Base-by-base conservation (phyloP, 2,113 vertebrate species). In the Suricata suricatta region DNA sequence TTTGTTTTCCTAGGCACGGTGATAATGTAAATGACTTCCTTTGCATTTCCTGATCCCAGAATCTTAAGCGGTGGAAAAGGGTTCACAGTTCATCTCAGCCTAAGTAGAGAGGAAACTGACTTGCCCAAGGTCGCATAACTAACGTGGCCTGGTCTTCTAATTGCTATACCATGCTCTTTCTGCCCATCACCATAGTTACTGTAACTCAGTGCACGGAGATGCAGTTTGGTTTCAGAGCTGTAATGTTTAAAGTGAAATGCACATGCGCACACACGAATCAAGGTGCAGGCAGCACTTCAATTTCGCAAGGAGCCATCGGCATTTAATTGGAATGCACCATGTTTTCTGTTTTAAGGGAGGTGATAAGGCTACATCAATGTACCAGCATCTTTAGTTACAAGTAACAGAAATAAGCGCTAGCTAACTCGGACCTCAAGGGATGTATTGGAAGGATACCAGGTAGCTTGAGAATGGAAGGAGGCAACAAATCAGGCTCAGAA, bases 141-240 rank as follows among this genome's bases (percentile, higher is more conserved):
- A 19, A 21, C 50, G 2, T 90, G 79, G 47, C 80, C 33, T 74
- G 60, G 25, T 76, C 95, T 92, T 96, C 74, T 90, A 63, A 96
- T 60, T 92, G 83, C 25, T 66, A 33, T 35, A 71, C 35, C 88
- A 60, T 64, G 66, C 52, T 92, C 88, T 90, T 57, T 50, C 96
- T 90, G 88, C 44, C 69, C 52, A 80, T 97, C 92, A 82, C 91
- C 96, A 98, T 96, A 96, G 97, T 85, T 88, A 96, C 92, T 54
- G 41, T 64, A 84, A 66, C 11, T n/a, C 12, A 33, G 83, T 8
- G 12, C 74, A 83, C 29, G 84, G 69, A 79, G 86, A 92, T 97
- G 80, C 44, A 79, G 94, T 93, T 96, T 52, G 68, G 76, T 92
- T 74, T 81, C 85, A 93, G 2, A 47, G 74, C 95, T 82, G 35